These are phyloP conservation scores for Nemopilema nomurai DNA, from an alignment of 30 jellyfish, hydroid and myxozoan species.

Conservation along the genomic window DNA sequence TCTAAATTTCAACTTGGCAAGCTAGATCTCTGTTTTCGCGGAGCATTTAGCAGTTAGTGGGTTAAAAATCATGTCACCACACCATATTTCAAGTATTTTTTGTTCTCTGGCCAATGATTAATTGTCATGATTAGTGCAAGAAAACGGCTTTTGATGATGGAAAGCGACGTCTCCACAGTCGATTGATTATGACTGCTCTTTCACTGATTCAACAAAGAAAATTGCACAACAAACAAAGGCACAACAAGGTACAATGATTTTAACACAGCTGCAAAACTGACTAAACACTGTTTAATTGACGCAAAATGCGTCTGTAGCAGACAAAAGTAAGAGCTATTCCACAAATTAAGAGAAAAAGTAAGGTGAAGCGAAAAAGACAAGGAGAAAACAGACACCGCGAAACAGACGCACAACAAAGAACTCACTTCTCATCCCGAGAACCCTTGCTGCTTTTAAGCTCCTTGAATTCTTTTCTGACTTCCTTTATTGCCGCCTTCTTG, in stretches of 20 bases:
- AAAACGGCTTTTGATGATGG: too few relatives aligned
- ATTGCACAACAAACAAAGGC: too few relatives aligned
- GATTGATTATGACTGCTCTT: not conserved
- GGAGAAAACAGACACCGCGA: not conserved
- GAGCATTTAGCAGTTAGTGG: not conserved
- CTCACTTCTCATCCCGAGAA: constrained; percentile 73
- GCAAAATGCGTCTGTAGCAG: not conserved
- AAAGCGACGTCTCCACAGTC: too few relatives aligned
- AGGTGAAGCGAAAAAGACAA: not conserved
- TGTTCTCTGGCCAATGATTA: too few relatives aligned
- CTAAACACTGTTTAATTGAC: not conserved
- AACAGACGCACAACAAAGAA: not conserved
- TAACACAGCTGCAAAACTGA: not conserved
- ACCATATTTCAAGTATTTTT: too few relatives aligned
- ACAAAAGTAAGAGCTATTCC: not conserved
- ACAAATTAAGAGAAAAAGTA: not conserved
- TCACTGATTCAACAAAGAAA: not conserved
- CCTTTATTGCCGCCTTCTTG: constrained; percentile 82
- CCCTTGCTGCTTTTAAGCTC: constrained; percentile 59
- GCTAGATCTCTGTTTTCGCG: too few relatives aligned
- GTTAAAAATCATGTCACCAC: not conserved
- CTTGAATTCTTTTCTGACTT: constrained; percentile 75
- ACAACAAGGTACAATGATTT: too few relatives aligned
- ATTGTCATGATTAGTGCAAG: too few relatives aligned
- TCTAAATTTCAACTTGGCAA: too few relatives aligned